Percentiles rank a stretch among this genome's conserved stretches.
Conservation (phyloP, 2,113 vertebrate species). For the Hypocryptadius cinnamomeus region DNA sequence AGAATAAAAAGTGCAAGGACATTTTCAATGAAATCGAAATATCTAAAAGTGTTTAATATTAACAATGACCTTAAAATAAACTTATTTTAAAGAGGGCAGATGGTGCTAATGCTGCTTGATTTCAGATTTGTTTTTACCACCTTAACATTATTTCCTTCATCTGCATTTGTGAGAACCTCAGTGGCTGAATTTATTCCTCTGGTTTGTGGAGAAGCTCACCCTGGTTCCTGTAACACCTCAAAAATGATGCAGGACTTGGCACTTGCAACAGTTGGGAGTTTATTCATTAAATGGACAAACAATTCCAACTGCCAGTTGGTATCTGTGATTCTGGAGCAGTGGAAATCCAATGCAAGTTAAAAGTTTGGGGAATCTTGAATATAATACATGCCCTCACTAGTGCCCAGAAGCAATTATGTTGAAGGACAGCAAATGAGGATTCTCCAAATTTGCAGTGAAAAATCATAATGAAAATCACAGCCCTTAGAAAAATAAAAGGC, state of each 20-base stretch:
- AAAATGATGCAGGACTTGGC: accelerated
- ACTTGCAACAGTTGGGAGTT: not conserved
- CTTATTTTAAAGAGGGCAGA: not conserved
- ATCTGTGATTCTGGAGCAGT: not conserved
- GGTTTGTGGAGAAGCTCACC: not conserved
- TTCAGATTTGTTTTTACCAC: not conserved
- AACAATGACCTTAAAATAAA: not conserved
- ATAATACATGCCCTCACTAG: not conserved
- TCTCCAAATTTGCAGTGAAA: not conserved
- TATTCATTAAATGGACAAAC: not conserved
- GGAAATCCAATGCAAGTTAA: not conserved
- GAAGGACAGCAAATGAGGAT: not conserved
- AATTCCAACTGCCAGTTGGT: not conserved
- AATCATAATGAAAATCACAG: not conserved
- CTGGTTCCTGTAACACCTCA: not conserved
- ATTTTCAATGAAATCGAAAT: not conserved
- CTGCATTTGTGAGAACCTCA: not conserved
- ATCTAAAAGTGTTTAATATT: not conserved
- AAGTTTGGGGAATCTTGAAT: not conserved
- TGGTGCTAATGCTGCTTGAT: not conserved
- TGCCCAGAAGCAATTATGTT: not conserved
- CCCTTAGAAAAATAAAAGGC: not conserved
- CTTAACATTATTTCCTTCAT: not conserved
- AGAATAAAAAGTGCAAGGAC: not conserved
- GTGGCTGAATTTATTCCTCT: not conserved